Evolutionary conservation across 2,797 vertebrate genomes (phyloP).

Genomic region (Myiotriccus ornatus): DNA sequence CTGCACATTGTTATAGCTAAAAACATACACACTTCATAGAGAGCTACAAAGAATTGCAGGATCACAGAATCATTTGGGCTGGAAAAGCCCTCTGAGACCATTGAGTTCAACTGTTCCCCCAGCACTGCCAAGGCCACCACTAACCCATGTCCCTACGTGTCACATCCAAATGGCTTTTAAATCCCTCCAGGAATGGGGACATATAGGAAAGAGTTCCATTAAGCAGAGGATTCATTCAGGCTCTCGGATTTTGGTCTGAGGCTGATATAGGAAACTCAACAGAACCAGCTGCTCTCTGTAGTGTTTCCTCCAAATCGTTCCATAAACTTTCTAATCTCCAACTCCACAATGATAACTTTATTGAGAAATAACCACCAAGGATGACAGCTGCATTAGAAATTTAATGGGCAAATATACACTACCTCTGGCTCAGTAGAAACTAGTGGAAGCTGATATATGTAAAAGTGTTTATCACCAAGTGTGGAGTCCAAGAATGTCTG

Average conservation of each 20-base stretch:
- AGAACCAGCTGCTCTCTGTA: background rate
- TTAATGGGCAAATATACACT: rapidly evolving
- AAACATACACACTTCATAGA: background rate
- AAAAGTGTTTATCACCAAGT: background rate
- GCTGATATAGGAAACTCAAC: background rate
- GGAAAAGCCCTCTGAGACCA: background rate
- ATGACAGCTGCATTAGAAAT: background rate
- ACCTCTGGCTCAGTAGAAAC: background rate
- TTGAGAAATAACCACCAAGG: background rate
- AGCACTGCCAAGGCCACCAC: background rate
- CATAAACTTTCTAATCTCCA: background rate
- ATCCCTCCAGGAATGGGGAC: background rate
- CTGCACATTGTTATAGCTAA: background rate
- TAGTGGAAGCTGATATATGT: background rate
- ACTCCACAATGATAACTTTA: background rate
- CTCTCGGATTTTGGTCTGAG: background rate
- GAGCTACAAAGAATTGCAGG: background rate
- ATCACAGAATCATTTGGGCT: background rate
- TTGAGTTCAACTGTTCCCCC: background rate
- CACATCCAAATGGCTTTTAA: background rate
- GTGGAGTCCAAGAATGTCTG: background rate
- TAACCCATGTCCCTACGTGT: no score
- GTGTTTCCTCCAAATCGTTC: background rate
- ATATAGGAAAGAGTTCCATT: background rate
- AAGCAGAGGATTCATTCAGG: background rate